Evolutionary conservation across 2,797 vertebrate species (phyloP).

Genomic region (Cyprinodon diabolis): DNA sequence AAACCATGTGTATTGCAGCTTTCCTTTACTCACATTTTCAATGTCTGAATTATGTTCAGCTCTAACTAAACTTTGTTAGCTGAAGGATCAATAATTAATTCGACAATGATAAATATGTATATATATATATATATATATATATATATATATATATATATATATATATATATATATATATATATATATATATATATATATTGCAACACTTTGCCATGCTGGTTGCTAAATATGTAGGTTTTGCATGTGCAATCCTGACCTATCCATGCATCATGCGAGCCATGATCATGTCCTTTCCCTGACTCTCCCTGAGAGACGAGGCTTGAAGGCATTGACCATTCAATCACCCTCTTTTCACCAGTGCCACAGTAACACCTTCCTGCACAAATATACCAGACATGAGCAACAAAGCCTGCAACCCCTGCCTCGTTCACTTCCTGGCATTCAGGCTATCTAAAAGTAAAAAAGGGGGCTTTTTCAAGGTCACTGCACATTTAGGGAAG

Average conservation of each 20-base stretch:
- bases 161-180: background rate
- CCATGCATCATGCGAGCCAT: conserved; percentile 34
- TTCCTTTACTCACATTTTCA: conserved; percentile 31
- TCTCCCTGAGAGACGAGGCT: conserved; percentile 67
- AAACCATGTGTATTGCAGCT: conserved; percentile 20
- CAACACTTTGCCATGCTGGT: background rate
- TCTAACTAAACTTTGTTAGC: conserved; percentile 46
- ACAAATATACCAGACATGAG: conserved; percentile 41
- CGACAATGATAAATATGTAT: background rate
- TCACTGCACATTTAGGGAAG: conserved; percentile 63
- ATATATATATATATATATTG: background rate
- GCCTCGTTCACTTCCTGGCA: conserved; percentile 33
- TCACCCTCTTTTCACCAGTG: conserved; percentile 66
- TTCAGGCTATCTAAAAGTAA: conserved; percentile 47
- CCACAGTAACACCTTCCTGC: conserved; percentile 56
- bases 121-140: background rate
- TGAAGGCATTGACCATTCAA: conserved; percentile 67
- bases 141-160: too few relatives aligned
- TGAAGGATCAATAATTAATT: conserved; percentile 56
- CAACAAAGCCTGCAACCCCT: conserved; percentile 42
- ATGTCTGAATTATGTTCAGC: conserved; percentile 46
- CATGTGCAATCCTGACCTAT: conserved; percentile 34
- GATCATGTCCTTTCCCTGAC: conserved; percentile 56
- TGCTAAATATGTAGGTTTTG: background rate
- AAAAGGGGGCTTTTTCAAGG: conserved; percentile 52